A percentile compares a stretch with the other conserved stretches of the same genome.
Evolutionary conservation across 1,140 invertebrate species (phyloP).

Genomic region (Atopsyche davidsoni): DNA sequence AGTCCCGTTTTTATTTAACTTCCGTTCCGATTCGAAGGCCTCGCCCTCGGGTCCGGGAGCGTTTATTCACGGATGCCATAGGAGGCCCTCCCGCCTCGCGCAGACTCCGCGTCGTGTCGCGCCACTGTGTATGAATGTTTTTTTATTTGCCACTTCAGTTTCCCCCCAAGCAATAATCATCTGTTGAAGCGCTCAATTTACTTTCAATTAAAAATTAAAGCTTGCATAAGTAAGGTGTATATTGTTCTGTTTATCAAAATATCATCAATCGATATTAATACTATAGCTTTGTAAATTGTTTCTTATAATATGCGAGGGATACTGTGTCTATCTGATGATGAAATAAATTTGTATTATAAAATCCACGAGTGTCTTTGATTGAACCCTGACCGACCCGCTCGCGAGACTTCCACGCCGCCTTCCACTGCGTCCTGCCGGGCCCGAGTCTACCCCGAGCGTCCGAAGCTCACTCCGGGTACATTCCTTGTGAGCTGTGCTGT

Average conservation of each 20-base stretch:
- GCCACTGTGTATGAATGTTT: constrained; percentile 5
- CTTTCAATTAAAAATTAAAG: constrained; percentile 44
- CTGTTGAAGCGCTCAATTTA: constrained; percentile 46
- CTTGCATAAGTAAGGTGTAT: constrained; percentile 51
- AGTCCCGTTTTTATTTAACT: constrained; percentile 24
- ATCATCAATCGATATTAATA: constrained; percentile 48
- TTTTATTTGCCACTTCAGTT: constrained; percentile 19
- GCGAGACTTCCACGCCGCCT: too few species aligned
- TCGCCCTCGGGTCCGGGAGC: constrained; percentile 5
- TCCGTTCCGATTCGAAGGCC: constrained; percentile 7
- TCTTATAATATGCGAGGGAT: constrained; percentile 49
- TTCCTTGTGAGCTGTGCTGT: too few species aligned
- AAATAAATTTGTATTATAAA: constrained; percentile 52
- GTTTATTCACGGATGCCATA: constrained; percentile 4
- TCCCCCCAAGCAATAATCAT: constrained; percentile 12
- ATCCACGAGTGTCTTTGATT: constrained; percentile 34
- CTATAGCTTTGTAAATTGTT: constrained; percentile 54
- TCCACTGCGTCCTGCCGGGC: too few species aligned
- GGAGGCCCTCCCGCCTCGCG: neutral
- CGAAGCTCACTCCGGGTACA: too few species aligned
- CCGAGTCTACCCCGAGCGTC: too few species aligned
- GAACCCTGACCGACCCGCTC: too few species aligned
- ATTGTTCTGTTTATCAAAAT: constrained; percentile 43
- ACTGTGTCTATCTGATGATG: constrained; percentile 52
- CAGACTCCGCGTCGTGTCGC: neutral